phyloP scores from a whole-genome alignment of 1,140 invertebrate species.

The Philotrypesis tridentata region DNA sequence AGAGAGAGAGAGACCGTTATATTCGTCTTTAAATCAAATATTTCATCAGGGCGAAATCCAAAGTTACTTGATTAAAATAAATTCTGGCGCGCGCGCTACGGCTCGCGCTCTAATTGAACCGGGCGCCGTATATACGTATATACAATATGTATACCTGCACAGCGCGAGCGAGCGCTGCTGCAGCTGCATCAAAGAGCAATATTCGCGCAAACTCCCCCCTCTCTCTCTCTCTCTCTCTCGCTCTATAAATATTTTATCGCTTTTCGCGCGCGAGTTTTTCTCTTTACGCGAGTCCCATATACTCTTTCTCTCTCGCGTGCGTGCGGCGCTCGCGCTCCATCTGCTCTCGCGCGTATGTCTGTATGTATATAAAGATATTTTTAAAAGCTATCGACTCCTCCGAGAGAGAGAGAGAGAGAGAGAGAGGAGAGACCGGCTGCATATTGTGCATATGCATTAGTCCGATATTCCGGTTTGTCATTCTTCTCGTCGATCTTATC shows the following conservation, averaged over 20 bases:
- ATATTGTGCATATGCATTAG: not conserved
- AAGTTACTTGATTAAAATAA: constrained; percentile 1
- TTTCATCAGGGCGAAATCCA: not conserved
- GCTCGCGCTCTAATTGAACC: not conserved
- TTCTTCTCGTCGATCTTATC: not conserved
- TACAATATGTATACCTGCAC: too few species aligned
- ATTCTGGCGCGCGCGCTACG: not conserved
- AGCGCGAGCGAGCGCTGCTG: too few species aligned
- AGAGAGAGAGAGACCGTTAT: not conserved
- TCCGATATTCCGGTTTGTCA: not conserved
- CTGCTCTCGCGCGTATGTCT: too few species aligned
- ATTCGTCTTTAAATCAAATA: not conserved
- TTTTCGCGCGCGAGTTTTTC: too few species aligned
- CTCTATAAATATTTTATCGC: not conserved
- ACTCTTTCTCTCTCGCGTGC: too few species aligned
- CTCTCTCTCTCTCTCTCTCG: not conserved
- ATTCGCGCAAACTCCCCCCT: not conserved
- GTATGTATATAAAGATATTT: too few species aligned
- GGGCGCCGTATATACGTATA: too few species aligned
- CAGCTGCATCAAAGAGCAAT: not conserved
- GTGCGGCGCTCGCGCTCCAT: too few species aligned
- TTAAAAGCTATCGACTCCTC: too few species aligned
- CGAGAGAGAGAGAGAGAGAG: too few species aligned
- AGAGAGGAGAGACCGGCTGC: too few species aligned
- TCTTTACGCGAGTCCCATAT: too few species aligned